Conservation (phyloP, 2,888 invertebrate genomes). For the Pantelozetes paolii region DNA sequence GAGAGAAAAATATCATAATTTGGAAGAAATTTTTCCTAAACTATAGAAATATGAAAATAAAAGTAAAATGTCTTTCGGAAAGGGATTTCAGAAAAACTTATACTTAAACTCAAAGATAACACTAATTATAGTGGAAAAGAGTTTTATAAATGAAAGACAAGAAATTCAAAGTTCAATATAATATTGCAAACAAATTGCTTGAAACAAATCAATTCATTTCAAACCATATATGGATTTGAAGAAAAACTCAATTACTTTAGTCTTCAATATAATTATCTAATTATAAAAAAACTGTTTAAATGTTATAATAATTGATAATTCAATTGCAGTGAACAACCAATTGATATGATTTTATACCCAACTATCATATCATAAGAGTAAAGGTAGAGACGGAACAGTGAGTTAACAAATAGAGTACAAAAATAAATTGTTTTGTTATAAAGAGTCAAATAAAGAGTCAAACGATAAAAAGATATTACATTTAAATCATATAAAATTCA, state of each 20-base stretch:
- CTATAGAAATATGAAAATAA: neutral
- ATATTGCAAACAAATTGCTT: conserved; percentile 5
- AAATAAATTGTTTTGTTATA: neutral
- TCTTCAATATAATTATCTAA: no score
- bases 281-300: no score
- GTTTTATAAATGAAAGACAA: neutral
- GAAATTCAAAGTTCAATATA: conserved; percentile 2
- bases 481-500: neutral
- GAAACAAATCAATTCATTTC: no score
- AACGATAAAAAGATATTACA: neutral
- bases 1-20: neutral
- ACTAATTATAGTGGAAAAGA: no score
- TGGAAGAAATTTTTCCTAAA: neutral
- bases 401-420: neutral
- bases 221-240: no score
- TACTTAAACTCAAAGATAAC: no score
- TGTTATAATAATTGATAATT: no score
- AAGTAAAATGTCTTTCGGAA: no score
- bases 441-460: neutral
- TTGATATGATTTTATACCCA: neutral
- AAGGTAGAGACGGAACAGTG: neutral
- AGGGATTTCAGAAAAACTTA: no score
- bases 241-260: no score
- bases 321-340: neutral
- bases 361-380: neutral